Percentiles rank a stretch among this genome's conserved stretches.
These are phyloP conservation scores for Drosophila elegans DNA, from an alignment of 1,140 invertebrate species.

Conservation along the genomic window DNA sequence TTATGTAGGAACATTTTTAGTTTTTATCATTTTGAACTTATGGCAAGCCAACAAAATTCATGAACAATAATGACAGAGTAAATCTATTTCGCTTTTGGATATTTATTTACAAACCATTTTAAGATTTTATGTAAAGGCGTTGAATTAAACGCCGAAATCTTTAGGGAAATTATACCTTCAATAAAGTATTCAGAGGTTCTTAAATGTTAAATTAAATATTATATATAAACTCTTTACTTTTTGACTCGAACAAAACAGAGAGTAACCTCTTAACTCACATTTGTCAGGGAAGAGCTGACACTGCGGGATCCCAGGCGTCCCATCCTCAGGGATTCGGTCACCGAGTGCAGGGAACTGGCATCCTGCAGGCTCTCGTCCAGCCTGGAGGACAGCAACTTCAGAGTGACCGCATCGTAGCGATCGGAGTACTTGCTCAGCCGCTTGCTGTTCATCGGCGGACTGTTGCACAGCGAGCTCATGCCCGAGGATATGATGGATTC, in stretches of 20 bases:
- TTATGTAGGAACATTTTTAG: too few relatives aligned
- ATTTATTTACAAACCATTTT: too few relatives aligned
- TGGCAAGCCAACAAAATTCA: too few relatives aligned
- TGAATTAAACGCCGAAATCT: too few relatives aligned
- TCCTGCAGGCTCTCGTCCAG: constrained; percentile 74
- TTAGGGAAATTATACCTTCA: too few relatives aligned
- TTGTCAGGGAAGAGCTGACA: constrained; percentile 77
- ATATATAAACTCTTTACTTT: neutral
- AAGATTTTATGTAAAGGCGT: too few relatives aligned
- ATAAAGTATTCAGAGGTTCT: neutral
- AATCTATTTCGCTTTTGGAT: too few relatives aligned
- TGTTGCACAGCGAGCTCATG: constrained; percentile 80
- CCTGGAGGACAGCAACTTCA: constrained; percentile 67
- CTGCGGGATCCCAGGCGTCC: constrained; percentile 67
- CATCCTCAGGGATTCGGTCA: constrained; percentile 56
- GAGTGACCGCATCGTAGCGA: constrained; percentile 75
- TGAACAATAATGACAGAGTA: too few relatives aligned
- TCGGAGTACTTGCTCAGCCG: constrained; percentile 74
- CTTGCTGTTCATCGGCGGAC: constrained; percentile 72
- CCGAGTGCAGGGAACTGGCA: constrained; percentile 64
- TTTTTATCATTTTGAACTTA: too few relatives aligned
- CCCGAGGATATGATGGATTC: constrained; percentile 81
- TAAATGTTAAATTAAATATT: neutral
- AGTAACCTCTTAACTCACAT: constrained; percentile 67
- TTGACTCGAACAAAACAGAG: too few relatives aligned